phyloP scores from a whole-genome alignment of 1,140 invertebrate species.

The Rhynchophorus ferrugineus region DNA sequence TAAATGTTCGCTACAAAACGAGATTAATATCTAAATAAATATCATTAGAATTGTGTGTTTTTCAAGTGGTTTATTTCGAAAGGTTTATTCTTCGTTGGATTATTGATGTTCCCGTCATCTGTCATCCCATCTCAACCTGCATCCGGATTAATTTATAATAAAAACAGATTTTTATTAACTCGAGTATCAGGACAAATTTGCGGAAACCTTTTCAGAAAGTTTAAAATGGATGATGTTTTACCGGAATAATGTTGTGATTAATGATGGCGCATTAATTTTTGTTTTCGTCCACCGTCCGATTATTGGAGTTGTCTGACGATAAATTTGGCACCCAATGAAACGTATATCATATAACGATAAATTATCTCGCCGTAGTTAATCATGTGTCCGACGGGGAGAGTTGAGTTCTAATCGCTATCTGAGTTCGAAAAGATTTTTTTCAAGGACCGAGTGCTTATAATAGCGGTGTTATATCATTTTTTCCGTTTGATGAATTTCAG shows the following conservation, averaged over 20 bases:
- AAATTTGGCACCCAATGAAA: slow-evolving; percentile 4
- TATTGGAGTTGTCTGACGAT: slow-evolving; percentile 4
- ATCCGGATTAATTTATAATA: not conserved
- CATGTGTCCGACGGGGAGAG: not conserved
- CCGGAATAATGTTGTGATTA: not conserved
- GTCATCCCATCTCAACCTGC: too few relatives aligned
- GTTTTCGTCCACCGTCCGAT: not conserved
- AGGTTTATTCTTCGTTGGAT: too few relatives aligned
- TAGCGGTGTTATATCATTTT: too few relatives aligned
- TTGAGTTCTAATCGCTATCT: not conserved
- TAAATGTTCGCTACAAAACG: too few relatives aligned
- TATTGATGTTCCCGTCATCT: too few relatives aligned
- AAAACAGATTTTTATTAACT: not conserved
- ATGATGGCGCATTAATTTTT: not conserved
- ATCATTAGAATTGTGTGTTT: too few relatives aligned
- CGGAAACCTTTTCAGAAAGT: not conserved
- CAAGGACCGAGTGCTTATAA: too few relatives aligned
- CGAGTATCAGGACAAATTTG: not conserved
- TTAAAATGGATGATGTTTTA: not conserved
- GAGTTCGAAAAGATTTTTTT: too few relatives aligned
- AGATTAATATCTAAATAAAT: too few relatives aligned
- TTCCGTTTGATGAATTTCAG: too few relatives aligned
- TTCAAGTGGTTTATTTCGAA: too few relatives aligned
- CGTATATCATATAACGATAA: not conserved
- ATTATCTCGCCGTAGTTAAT: not conserved